phyloP scores from a whole-genome alignment of 2,888 invertebrate genomes.

The Cremastinae sp. region DNA sequence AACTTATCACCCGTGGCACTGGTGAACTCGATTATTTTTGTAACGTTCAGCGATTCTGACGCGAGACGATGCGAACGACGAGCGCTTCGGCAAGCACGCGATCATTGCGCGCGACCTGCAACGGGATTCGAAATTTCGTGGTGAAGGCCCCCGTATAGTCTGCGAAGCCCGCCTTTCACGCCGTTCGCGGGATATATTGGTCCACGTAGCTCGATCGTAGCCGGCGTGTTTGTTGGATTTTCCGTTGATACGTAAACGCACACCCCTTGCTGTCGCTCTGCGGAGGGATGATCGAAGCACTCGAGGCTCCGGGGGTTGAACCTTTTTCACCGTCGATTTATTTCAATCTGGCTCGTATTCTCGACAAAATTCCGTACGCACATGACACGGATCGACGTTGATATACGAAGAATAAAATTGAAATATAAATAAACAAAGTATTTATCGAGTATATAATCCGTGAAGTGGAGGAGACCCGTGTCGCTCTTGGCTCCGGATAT shows the following conservation, averaged over 20 bases:
- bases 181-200: constrained; percentile 1
- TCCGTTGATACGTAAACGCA: no score
- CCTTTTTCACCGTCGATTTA: neutral
- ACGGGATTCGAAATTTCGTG: constrained; percentile 25
- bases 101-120: constrained; percentile 51
- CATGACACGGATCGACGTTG: neutral
- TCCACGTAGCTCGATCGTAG: constrained; percentile 10
- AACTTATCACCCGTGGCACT: constrained; percentile 52
- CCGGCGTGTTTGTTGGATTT: no score
- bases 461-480: neutral
- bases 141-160: constrained; percentile 15
- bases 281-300: neutral
- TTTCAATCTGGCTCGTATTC: no score
- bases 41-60: constrained; percentile 31
- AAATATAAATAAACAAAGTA: no score
- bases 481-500: neutral
- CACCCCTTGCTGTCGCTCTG: no score
- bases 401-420: neutral
- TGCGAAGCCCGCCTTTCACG: constrained; percentile 31
- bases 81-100: constrained; percentile 41
- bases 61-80: constrained; percentile 28
- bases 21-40: constrained; percentile 37
- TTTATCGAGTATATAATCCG: neutral
- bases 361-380: neutral
- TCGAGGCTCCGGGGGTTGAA: neutral